Conservation (phyloP, 1,140 invertebrate genomes). For the Eufriesea mexicana region DNA sequence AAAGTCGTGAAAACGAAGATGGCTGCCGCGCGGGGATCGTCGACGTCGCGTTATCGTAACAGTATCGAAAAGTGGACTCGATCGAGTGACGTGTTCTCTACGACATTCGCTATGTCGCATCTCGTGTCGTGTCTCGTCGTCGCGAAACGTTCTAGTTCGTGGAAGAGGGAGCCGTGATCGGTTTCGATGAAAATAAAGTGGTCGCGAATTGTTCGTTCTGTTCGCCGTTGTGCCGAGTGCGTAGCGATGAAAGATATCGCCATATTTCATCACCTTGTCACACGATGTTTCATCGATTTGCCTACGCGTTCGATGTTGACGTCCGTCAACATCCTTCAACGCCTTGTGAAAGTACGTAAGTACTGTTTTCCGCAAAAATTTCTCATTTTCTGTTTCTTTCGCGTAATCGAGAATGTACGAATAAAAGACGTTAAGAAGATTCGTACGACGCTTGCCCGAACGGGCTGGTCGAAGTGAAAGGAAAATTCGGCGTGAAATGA, state of each 20-base stretch:
- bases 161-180: not conserved
- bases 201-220: not conserved
- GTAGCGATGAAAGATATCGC: not conserved
- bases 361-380: not conserved
- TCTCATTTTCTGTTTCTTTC: not conserved
- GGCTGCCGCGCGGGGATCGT: not conserved
- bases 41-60: not conserved
- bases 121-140: not conserved
- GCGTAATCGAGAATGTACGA: not conserved
- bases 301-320: constrained; percentile 25
- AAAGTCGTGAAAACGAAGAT: not conserved
- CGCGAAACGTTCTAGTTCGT: not conserved
- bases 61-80: not conserved
- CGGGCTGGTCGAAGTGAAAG: no score
- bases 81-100: not conserved
- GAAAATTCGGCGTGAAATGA: no score
- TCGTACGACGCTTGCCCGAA: no score
- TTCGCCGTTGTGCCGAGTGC: no score
- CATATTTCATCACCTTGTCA: not conserved
- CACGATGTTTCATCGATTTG: not conserved
- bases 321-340: not conserved
- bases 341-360: not conserved
- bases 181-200: not conserved
- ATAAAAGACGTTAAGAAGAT: no score
- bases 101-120: no score